These are phyloP conservation scores for Pinctada fucata DNA, from an alignment of 2,888 invertebrate species.

Conservation along the genomic window DNA sequence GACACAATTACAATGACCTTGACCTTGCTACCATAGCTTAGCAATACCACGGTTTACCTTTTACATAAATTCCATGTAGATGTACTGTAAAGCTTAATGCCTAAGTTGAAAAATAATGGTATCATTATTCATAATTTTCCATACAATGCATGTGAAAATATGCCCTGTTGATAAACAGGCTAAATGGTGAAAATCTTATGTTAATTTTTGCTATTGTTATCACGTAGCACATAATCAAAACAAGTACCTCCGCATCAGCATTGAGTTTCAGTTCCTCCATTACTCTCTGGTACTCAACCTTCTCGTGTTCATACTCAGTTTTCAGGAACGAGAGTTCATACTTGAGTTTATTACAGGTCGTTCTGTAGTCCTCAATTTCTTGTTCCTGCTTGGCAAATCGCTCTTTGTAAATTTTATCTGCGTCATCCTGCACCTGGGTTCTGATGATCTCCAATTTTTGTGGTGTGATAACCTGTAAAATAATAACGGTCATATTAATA, in stretches of 20 bases:
- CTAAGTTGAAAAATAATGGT: too few relatives aligned
- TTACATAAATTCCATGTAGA: too few relatives aligned
- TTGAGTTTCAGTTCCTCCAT: slow-evolving; percentile 72
- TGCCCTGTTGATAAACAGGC: too few relatives aligned
- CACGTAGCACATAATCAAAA: too few relatives aligned
- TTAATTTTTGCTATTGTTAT: too few relatives aligned
- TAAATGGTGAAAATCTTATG: too few relatives aligned
- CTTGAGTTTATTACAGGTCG: slow-evolving; percentile 70
- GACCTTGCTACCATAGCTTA: too few relatives aligned
- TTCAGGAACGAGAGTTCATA: slow-evolving; percentile 75
- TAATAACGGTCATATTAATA: background rate
- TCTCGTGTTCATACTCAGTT: slow-evolving; percentile 75
- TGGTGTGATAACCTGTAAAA: slow-evolving; percentile 65
- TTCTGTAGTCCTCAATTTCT: slow-evolving; percentile 70
- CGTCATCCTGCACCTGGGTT: slow-evolving; percentile 69
- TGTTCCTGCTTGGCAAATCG: slow-evolving; percentile 66
- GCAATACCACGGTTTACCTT: too few relatives aligned
- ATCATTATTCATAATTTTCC: too few relatives aligned
- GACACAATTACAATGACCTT: too few relatives aligned
- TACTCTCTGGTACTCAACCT: slow-evolving; percentile 65
- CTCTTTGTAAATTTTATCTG: slow-evolving; percentile 70
- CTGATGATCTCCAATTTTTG: slow-evolving; percentile 71
- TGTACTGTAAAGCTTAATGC: too few relatives aligned
- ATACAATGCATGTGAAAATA: too few relatives aligned
- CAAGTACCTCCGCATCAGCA: slow-evolving; percentile 73